A percentile compares a stretch with the other conserved stretches of the same genome.
Conservation (phyloP, 1,140 invertebrate species). For the Bombus ignitus region DNA sequence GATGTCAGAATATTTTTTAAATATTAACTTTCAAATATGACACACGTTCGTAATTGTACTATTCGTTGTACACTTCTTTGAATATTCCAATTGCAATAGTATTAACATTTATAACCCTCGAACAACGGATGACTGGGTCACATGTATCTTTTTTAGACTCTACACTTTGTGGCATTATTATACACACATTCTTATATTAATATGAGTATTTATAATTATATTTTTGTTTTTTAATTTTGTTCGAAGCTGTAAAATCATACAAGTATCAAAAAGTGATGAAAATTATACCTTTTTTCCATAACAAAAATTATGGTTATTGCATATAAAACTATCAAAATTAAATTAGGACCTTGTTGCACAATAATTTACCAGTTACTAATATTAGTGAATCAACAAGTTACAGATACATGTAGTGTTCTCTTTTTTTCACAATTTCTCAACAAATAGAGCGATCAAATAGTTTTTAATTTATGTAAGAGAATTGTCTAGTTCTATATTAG, state of each 20-base stretch:
- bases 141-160: background rate
- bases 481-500: too few relatives aligned
- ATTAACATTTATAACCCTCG: background rate
- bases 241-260: too few relatives aligned
- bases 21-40: background rate
- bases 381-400: background rate
- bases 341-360: background rate
- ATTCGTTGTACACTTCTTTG: background rate
- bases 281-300: background rate
- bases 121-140: background rate
- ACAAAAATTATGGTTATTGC: background rate
- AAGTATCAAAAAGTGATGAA: background rate
- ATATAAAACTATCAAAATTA: background rate
- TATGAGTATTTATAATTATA: too few relatives aligned
- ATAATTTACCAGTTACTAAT: background rate
- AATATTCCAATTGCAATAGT: background rate
- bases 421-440: too few relatives aligned
- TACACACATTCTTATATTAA: too few relatives aligned
- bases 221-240: too few relatives aligned
- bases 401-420: background rate
- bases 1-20: background rate
- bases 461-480: too few relatives aligned
- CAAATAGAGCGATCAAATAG: too few relatives aligned
- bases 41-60: background rate
- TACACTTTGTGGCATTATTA: too few relatives aligned